Conservation (phyloP, 2,888 invertebrate genomes). For the Sympetrum striolatum region DNA sequence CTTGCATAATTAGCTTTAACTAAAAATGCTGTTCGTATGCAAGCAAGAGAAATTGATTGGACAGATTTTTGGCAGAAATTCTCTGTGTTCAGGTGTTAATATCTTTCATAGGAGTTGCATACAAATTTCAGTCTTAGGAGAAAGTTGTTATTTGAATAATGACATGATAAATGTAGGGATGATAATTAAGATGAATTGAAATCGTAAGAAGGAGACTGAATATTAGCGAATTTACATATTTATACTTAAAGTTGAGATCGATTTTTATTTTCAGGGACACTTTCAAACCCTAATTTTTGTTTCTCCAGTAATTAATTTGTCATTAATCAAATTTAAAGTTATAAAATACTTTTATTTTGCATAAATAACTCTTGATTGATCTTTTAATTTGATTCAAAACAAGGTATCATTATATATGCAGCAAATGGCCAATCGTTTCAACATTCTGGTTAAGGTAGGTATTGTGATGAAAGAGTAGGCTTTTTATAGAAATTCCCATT, state of each 20-base stretch:
- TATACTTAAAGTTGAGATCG: background rate
- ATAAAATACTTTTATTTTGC: background rate
- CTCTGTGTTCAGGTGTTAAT: background rate
- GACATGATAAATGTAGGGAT: background rate
- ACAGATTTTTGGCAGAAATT: background rate
- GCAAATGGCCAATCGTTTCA: background rate
- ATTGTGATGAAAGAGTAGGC: background rate
- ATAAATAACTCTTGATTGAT: background rate
- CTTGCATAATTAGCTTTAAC: background rate
- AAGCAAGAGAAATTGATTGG: background rate
- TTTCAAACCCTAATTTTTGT: background rate
- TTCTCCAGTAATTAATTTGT: background rate
- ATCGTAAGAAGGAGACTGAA: background rate
- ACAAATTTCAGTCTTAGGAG: background rate
- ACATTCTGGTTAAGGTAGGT: background rate
- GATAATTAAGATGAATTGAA: background rate
- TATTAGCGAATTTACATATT: background rate
- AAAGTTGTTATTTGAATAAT: background rate
- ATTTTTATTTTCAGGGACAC: background rate
- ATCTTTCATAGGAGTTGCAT: background rate
- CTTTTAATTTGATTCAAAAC: background rate
- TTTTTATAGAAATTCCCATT: background rate
- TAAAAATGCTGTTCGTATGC: background rate
- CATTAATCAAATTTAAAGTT: background rate
- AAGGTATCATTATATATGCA: background rate